Conservation (phyloP, 2,888 invertebrate species). For the Phorcus lineatus region DNA sequence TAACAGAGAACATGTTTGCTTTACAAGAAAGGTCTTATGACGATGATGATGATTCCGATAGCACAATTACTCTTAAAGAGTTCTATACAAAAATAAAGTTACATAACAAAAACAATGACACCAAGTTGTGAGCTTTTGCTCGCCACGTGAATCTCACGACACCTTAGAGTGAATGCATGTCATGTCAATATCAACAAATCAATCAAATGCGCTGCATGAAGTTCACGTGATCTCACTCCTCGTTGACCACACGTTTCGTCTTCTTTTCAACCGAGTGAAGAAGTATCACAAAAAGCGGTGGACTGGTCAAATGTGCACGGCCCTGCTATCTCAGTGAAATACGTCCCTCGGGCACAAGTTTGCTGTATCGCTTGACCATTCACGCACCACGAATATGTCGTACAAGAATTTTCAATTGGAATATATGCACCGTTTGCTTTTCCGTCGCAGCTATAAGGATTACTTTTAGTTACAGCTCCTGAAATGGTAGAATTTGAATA, state of each 20-base stretch:
- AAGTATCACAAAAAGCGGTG: neutral
- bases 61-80: too few relatives aligned
- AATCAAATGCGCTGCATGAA: neutral
- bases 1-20: too few relatives aligned
- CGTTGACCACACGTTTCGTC: too few relatives aligned
- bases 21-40: too few relatives aligned
- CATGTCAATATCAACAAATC: too few relatives aligned
- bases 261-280: neutral
- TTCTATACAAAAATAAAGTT: too few relatives aligned
- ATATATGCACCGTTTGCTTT: conserved; percentile 12
- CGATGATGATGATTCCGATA: too few relatives aligned
- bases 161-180: too few relatives aligned
- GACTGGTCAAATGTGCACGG: conserved; percentile 17
- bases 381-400: conserved; percentile 14
- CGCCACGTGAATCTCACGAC: too few relatives aligned
- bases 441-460: neutral
- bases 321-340: neutral
- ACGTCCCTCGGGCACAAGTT: conserved; percentile 2
- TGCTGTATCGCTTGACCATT: conserved; percentile 6
- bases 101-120: too few relatives aligned
- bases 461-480: neutral
- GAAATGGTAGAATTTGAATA: neutral
- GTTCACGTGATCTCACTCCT: neutral
- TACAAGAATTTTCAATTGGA: neutral
- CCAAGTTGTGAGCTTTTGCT: too few relatives aligned